phyloP scores from a whole-genome alignment of 2,797 vertebrate genomes.

The Setipinna tenuifilis region DNA sequence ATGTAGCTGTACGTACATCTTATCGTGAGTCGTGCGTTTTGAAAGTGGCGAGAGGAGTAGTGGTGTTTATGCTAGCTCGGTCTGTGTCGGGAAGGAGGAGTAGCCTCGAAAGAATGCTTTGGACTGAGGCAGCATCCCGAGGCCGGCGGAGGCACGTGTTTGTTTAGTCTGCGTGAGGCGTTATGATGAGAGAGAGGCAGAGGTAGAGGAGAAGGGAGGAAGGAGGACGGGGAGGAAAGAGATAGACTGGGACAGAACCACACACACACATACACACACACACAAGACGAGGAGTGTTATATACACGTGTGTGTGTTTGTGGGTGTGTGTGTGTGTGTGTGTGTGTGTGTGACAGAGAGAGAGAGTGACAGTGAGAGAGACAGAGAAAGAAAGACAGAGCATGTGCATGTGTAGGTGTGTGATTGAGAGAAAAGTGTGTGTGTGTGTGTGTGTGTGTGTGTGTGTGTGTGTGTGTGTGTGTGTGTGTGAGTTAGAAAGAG shows the following conservation, averaged over 20 bases:
- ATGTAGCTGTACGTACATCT: not conserved
- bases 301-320: not conserved
- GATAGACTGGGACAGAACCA: not conserved
- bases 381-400: too few species aligned
- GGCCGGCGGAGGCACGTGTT: not conserved
- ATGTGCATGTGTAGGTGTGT: not conserved
- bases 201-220: conserved; percentile 6
- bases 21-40: not conserved
- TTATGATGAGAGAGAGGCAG: conserved; percentile 18
- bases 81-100: not conserved
- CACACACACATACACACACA: too few species aligned
- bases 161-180: conserved; percentile 46
- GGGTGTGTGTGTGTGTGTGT: not conserved
- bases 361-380: too few species aligned
- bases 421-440: not conserved
- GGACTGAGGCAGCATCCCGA: not conserved
- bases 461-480: not conserved
- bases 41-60: not conserved
- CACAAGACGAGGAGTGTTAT: not conserved
- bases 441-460: not conserved
- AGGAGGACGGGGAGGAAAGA: not conserved
- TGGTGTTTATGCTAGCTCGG: not conserved
- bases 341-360: too few species aligned
- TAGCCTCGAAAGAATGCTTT: too few species aligned
- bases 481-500: conserved; percentile 13